These are phyloP conservation scores for Lichenostomus cassidix DNA, from an alignment of 2,113 vertebrate species.

Conservation along the genomic window DNA sequence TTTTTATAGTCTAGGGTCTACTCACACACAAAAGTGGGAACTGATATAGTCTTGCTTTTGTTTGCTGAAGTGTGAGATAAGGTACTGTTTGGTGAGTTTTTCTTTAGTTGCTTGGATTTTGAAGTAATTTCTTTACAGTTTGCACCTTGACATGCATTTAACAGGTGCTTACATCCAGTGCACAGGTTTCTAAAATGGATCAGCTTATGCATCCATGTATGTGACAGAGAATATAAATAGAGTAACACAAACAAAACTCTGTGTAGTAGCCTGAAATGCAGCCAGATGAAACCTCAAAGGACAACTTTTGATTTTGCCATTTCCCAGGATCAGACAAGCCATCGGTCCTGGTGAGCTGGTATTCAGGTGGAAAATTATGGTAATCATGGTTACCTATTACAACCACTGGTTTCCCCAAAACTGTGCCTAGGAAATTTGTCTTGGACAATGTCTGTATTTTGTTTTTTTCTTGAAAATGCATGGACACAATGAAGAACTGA, in stretches of 20 bases:
- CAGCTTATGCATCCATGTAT: neutral
- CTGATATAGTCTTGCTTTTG: neutral
- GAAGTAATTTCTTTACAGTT: neutral
- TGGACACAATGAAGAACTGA: neutral
- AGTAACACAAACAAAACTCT: neutral
- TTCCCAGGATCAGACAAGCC: neutral
- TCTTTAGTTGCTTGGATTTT: neutral
- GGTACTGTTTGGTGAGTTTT: neutral
- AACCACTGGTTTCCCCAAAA: neutral
- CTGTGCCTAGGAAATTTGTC: neutral
- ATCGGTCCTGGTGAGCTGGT: fast-evolving
- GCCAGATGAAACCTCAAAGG: neutral
- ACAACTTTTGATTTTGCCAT: neutral
- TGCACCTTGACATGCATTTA: neutral
- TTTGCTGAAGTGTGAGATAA: neutral
- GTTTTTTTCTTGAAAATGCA: neutral
- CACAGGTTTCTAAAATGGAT: neutral
- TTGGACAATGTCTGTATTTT: neutral
- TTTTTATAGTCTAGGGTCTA: neutral
- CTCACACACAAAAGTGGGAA: constrained; percentile 10
- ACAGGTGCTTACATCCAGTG: neutral
- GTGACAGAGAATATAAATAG: neutral
- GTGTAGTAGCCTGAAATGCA: neutral
- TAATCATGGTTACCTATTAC: neutral
- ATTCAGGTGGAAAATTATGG: neutral